Evolutionary conservation across 2,797 vertebrate species (phyloP), one percentile per base, ranked within the genome.

Genomic region (Danio jaintianensis): DNA sequence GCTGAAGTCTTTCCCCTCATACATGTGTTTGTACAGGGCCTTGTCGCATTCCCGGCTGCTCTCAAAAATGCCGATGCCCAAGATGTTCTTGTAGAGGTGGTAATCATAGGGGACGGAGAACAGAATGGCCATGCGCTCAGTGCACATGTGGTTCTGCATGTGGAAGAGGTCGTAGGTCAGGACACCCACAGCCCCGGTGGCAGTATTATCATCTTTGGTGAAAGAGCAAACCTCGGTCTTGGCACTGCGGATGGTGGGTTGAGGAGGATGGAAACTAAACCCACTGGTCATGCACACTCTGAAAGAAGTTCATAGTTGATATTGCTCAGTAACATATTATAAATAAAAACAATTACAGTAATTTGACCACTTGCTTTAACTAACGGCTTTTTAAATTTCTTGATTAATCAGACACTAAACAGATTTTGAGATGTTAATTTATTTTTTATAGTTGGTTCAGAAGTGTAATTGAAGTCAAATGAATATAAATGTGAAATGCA

Each of bases 231-330:
- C 80, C 72, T 87, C 83, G 0, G 75, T 85, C 55, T 15, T 81
- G 56, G 15, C 3, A 62, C 72, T 18, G 6, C 87, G 90, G 16
- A 93, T 0, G 0, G 91, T 91, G 1, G 93, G 92, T 86, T 93
- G 91, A 4, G 92, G 93, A 0, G 92, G 92, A 86, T 92, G 91
- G 0, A 84, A 82, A 6, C 72, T 74, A 89, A 87, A 92, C 61
- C 93, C 92, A 40, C 91, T 93, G 2, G 29, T 2, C 91, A 92
- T 91, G 87, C 81, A 90, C 0, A 93, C 90, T 86, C 93, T 93
- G 10, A 1, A 71, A 1, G 78, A 56, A 15, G 68, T 13, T 48
- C 36, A n/a, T 6, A 52, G 36, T 20, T 47, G 6, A 64, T 6
- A 16, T 43, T 59, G 11, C n/a, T 55, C 50, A 55, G 40, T 36